phyloP scores from a whole-genome alignment of 2,113 vertebrate genomes.

The Pseudopodoces humilis region DNA sequence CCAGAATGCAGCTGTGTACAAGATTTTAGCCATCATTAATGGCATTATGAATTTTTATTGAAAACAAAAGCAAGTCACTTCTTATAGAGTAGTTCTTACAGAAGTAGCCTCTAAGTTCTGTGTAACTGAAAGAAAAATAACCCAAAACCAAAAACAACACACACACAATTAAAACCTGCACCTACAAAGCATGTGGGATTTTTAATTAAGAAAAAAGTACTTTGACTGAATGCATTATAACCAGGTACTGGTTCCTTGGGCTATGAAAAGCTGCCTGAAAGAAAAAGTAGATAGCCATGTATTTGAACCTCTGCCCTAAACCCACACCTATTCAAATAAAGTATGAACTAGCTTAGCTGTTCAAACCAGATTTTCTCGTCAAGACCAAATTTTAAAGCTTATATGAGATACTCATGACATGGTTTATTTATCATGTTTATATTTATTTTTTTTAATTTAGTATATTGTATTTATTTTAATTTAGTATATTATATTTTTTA shows the following conservation, averaged over 20 bases:
- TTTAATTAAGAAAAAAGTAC: background rate
- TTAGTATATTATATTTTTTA: no score
- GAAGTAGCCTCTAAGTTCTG: background rate
- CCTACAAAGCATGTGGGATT: background rate
- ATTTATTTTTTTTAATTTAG: no score
- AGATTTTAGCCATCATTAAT: background rate
- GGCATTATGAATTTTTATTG: background rate
- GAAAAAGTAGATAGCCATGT: background rate
- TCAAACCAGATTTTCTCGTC: background rate
- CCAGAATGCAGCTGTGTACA: background rate
- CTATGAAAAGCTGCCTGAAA: background rate
- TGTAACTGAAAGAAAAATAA: background rate
- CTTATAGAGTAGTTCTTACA: background rate
- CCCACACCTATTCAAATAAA: background rate
- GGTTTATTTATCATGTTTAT: background rate
- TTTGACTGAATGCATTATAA: background rate
- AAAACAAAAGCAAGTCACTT: background rate
- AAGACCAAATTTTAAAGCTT: background rate
- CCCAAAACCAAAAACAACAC: background rate
- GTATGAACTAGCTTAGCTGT: background rate
- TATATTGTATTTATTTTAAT: no score
- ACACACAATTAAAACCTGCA: background rate
- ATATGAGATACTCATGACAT: background rate
- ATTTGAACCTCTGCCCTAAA: background rate
- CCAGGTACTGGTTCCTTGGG: background rate